A percentile compares a stretch with the other conserved stretches of the same genome.
These are phyloP conservation scores for Hybos culiciformis DNA, from an alignment of 2,888 invertebrate species.

Conservation along the genomic window DNA sequence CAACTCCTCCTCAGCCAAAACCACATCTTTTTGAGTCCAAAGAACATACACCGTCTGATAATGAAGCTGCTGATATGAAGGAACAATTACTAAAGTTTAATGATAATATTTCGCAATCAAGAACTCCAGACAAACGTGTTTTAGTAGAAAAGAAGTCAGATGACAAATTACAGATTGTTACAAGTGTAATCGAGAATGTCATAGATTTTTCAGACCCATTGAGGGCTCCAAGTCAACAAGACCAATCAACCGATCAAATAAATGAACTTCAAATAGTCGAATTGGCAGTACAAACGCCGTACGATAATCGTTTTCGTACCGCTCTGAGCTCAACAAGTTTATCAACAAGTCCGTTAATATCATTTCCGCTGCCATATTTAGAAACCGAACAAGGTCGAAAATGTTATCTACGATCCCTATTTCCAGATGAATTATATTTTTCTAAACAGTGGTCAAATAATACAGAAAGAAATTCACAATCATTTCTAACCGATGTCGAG, in stretches of 20 bases:
- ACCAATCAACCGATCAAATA: slow-evolving; percentile 34
- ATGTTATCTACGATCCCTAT: slow-evolving; percentile 57
- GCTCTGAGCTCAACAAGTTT: slow-evolving; percentile 58
- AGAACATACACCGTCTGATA: slow-evolving; percentile 27
- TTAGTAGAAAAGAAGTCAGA: slow-evolving; percentile 27
- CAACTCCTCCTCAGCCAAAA: slow-evolving; percentile 49
- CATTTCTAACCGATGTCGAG: too few species aligned
- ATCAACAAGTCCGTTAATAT: slow-evolving; percentile 76
- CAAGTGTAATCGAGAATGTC: slow-evolving; percentile 32
- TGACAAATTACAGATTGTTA: slow-evolving; percentile 47
- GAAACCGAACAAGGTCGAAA: slow-evolving; percentile 72
- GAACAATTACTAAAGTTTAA: too few species aligned
- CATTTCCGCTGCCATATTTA: slow-evolving; percentile 72
- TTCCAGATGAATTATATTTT: slow-evolving; percentile 58
- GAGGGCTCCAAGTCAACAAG: slow-evolving; percentile 36
- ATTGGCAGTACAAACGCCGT: slow-evolving; percentile 41
- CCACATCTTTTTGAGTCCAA: slow-evolving; percentile 38
- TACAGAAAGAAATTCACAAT: slow-evolving; percentile 15
- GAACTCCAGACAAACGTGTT: slow-evolving; percentile 9
- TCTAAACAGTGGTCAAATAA: slow-evolving; percentile 43
- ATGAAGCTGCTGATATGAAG: not conserved
- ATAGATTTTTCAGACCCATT: slow-evolving; percentile 76
- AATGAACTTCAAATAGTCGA: slow-evolving; percentile 17
- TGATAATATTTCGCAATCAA: slow-evolving; percentile 16
- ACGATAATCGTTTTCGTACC: slow-evolving; percentile 57